phyloP scores from a whole-genome alignment of 1,140 invertebrate genomes.

The Wasmannia auropunctata region DNA sequence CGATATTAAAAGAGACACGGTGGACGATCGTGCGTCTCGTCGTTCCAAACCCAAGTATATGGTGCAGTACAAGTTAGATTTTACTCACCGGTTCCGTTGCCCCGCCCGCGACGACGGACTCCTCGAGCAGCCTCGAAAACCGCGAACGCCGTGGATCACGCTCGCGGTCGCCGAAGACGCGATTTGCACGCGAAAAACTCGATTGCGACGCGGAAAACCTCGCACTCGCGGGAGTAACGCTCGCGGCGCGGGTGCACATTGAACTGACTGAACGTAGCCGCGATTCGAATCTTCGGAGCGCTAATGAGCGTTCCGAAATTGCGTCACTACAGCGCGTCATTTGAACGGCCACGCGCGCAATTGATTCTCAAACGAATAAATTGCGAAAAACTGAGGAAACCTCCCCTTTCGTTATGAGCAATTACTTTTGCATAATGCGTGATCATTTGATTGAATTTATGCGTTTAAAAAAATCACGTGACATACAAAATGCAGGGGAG shows the following conservation, averaged over 20 bases:
- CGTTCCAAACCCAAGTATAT: slow-evolving; percentile 52
- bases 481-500: neutral
- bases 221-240: neutral
- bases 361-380: neutral
- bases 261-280: slow-evolving; percentile 27
- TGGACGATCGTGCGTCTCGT: slow-evolving; percentile 53
- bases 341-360: neutral
- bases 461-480: neutral
- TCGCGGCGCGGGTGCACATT: neutral
- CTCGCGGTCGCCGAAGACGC: neutral
- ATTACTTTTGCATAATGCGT: neutral
- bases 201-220: neutral
- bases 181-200: neutral
- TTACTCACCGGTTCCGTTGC: slow-evolving; percentile 7
- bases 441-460: neutral
- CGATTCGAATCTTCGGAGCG: slow-evolving; percentile 5
- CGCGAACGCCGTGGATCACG: neutral
- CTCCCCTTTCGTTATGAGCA: neutral
- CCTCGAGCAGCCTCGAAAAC: neutral
- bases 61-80: slow-evolving; percentile 40
- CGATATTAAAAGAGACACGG: slow-evolving; percentile 20
- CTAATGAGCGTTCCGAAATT: neutral
- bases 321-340: neutral
- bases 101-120: neutral
- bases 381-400: neutral